Conservation (phyloP, 2,113 vertebrate genomes). For the Chionis minor region DNA sequence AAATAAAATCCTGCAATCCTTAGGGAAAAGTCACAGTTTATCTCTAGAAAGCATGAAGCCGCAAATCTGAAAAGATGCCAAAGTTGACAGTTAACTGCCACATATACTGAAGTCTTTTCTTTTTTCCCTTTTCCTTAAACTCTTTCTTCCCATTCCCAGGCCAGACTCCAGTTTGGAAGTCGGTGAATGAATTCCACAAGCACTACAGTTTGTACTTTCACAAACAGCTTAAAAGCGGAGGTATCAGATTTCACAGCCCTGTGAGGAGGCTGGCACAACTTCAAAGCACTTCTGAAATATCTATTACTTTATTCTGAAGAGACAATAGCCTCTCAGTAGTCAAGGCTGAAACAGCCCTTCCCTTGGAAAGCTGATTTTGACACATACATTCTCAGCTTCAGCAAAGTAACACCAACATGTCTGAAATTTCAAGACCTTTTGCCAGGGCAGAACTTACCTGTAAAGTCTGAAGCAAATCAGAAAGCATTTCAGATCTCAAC, state of each 20-base stretch:
- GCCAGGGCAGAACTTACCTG: neutral
- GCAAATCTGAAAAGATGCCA: constrained; percentile 65
- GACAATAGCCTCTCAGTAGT: constrained; percentile 58
- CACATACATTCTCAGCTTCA: neutral
- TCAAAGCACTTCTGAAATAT: constrained; percentile 77
- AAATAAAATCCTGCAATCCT: constrained; percentile 58
- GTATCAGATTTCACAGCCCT: constrained; percentile 76
- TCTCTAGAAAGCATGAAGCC: constrained; percentile 69
- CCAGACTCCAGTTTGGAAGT: constrained; percentile 70
- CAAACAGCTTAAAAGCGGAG: constrained; percentile 71
- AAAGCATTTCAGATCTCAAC: neutral
- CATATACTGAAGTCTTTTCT: neutral
- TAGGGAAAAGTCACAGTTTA: constrained; percentile 69
- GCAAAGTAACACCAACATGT: neutral
- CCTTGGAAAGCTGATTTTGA: neutral
- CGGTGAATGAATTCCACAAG: constrained; percentile 80
- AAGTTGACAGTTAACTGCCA: constrained; percentile 56
- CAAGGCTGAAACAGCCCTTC: neutral
- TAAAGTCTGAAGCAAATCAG: neutral
- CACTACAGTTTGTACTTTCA: constrained; percentile 74
- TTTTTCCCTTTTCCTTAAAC: neutral
- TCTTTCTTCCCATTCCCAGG: constrained; percentile 50
- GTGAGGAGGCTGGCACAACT: constrained; percentile 71
- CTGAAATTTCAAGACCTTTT: neutral
- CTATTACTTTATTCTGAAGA: constrained; percentile 72